Conservation (phyloP, 2,113 vertebrate species). For the Vombatus ursinus region DNA sequence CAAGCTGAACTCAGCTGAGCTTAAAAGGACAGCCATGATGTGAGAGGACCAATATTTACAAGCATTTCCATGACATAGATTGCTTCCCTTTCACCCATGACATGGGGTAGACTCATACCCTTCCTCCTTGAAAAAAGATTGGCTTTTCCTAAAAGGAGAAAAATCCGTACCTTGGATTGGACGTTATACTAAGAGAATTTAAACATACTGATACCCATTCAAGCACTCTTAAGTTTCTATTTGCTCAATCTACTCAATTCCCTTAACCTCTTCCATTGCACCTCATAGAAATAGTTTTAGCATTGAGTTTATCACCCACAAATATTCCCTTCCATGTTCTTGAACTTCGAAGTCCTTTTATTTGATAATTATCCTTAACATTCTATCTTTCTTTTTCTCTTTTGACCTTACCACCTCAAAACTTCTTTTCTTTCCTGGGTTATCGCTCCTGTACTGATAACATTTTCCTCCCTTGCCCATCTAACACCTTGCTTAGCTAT, state of each 20-base stretch:
- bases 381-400: background rate
- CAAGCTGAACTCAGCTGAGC: background rate
- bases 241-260: background rate
- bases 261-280: background rate
- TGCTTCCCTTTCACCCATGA: background rate
- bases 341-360: background rate
- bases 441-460: no score
- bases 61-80: background rate
- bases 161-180: background rate
- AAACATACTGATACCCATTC: no score
- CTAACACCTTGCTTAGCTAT: background rate
- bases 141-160: background rate
- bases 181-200: no score
- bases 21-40: background rate
- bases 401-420: background rate
- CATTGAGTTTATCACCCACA: background rate
- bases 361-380: background rate
- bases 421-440: background rate
- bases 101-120: background rate
- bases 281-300: background rate
- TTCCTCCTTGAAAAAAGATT: background rate
- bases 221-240: background rate
- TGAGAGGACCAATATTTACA: background rate
- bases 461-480: background rate
- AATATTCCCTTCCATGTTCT: background rate